Evolutionary conservation across 2,797 vertebrate genomes (phyloP).

Genomic region (Anableps anableps): DNA sequence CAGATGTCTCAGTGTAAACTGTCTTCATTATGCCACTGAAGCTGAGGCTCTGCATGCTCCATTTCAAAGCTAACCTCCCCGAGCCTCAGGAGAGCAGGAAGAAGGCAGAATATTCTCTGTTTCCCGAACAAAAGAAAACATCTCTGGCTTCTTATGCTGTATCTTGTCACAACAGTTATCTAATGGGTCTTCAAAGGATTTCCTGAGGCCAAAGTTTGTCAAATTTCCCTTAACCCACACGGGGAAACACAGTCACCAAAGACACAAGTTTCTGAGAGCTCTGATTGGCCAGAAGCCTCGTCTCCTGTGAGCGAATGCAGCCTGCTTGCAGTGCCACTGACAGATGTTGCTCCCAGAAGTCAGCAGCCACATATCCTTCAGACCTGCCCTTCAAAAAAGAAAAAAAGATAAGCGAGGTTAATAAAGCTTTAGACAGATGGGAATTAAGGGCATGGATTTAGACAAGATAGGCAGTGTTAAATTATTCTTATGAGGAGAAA

Average conservation of each 20-base stretch:
- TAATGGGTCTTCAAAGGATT: conserved; percentile 35
- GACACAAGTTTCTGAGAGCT: background rate
- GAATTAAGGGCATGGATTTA: conserved; percentile 76
- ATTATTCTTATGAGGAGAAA: conserved; percentile 68
- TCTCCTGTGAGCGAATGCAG: conserved; percentile 10
- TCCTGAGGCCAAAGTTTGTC: conserved; percentile 17
- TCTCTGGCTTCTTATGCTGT: background rate
- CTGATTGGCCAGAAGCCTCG: conserved; percentile 6
- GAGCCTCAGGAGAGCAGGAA: background rate
- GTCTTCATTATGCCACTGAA: background rate
- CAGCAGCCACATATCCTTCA: conserved; percentile 53
- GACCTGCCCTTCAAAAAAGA: conserved; percentile 60
- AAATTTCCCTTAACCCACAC: background rate
- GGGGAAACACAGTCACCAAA: conserved; percentile 3
- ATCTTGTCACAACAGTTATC: background rate
- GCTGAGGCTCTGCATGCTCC: background rate
- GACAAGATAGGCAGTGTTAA: conserved; percentile 61
- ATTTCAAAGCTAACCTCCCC: conserved; percentile 12
- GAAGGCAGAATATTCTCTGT: conserved; percentile 3
- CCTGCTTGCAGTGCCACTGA: conserved; percentile 26
- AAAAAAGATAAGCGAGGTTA: conserved; percentile 52
- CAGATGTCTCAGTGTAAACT: conserved; percentile 7
- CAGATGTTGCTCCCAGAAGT: conserved; percentile 67
- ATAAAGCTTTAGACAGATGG: conserved; percentile 71
- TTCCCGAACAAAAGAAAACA: background rate